phyloP scores from a whole-genome alignment of 2,888 invertebrate species.

The Sisyra nigra region DNA sequence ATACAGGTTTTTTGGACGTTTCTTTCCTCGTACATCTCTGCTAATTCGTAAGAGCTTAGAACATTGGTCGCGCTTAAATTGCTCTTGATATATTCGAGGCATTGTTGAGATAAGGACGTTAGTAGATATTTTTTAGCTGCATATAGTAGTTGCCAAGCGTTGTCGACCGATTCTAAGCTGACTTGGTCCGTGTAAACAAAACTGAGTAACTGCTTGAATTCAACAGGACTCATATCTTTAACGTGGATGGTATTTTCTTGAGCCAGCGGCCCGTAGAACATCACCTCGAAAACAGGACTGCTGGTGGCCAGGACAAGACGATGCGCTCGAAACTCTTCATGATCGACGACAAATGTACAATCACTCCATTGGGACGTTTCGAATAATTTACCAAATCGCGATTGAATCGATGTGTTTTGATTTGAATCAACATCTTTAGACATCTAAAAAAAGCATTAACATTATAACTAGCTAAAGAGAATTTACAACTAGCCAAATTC shows the following conservation, averaged over 20 bases:
- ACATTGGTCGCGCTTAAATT: slow-evolving; percentile 40
- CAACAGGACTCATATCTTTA: slow-evolving; percentile 39
- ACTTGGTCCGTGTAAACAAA: slow-evolving; percentile 45
- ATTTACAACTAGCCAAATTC: too few relatives aligned
- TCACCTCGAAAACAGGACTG: slow-evolving; percentile 52
- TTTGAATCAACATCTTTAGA: too few relatives aligned
- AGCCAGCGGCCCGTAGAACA: slow-evolving; percentile 46
- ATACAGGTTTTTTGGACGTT: slow-evolving; percentile 32
- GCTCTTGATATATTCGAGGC: slow-evolving; percentile 34
- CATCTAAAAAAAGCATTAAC: too few relatives aligned
- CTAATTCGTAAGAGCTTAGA: slow-evolving; percentile 39
- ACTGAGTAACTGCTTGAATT: slow-evolving; percentile 41
- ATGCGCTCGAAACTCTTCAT: slow-evolving; percentile 37
- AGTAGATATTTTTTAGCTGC: slow-evolving; percentile 49
- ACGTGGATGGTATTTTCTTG: slow-evolving; percentile 29
- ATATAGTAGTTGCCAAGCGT: slow-evolving; percentile 45
- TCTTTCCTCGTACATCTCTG: slow-evolving; percentile 39
- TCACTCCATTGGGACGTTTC: slow-evolving; percentile 39
- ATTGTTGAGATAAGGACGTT: slow-evolving; percentile 32
- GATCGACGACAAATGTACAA: slow-evolving; percentile 37
- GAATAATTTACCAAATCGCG: slow-evolving; percentile 27
- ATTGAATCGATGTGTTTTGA: too few relatives aligned
- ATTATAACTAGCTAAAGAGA: too few relatives aligned
- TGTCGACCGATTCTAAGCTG: slow-evolving; percentile 33
- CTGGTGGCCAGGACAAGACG: slow-evolving; percentile 44